phyloP scores from a whole-genome alignment of 1,140 invertebrate genomes.

The Brachionus rotundiformis region DNA sequence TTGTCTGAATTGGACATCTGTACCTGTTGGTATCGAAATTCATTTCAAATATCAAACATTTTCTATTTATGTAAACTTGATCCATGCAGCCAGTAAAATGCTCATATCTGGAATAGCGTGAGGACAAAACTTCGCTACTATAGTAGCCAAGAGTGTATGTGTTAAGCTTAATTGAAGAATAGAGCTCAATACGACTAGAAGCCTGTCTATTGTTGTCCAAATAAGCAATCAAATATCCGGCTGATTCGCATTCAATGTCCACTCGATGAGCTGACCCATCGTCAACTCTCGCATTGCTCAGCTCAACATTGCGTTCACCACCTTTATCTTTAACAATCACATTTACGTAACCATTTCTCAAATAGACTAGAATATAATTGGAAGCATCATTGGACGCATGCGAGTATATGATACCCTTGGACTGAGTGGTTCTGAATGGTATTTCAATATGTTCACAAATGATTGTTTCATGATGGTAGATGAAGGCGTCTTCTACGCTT shows the following conservation, averaged over 20 bases:
- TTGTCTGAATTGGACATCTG: background rate
- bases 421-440: constrained; percentile 4
- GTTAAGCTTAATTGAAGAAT: background rate
- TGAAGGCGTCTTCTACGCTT: constrained; percentile 12
- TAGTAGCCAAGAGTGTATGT: constrained; percentile 50
- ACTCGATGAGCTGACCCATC: constrained; percentile 15
- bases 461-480: constrained; percentile 21
- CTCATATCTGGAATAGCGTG: background rate
- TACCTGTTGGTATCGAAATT: background rate
- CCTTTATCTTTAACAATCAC: constrained; percentile 14
- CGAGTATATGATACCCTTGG: constrained; percentile 31
- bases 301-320: constrained; percentile 14
- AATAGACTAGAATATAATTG: constrained; percentile 28
- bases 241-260: constrained; percentile 17
- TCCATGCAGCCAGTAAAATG: constrained; percentile 35
- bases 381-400: background rate
- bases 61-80: constrained; percentile 19
- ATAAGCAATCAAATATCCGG: constrained; percentile 14
- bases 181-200: constrained; percentile 14
- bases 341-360: constrained; percentile 5
- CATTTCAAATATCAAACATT: constrained; percentile 15
- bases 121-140: background rate
- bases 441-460: constrained; percentile 34
- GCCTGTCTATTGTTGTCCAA: constrained; percentile 9
- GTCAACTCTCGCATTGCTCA: background rate